Evolutionary conservation across 2,113 vertebrate genomes (phyloP), one percentile per base, ranked within the genome.

Genomic region (Fulmarus glacialis): DNA sequence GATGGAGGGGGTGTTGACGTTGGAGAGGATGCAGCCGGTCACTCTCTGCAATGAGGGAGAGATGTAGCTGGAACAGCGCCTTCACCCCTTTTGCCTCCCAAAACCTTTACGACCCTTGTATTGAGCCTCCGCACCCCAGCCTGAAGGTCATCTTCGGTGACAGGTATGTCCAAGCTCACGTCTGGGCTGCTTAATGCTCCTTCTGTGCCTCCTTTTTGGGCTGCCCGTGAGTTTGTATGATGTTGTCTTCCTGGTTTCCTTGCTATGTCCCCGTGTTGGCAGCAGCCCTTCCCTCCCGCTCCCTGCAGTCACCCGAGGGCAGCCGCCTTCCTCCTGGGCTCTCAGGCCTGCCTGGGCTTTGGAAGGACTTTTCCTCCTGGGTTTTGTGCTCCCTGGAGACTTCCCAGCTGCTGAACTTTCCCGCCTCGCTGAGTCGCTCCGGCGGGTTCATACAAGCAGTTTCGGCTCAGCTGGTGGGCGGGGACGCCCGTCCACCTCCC

Each of bases 11-110:
- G 99, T 99, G 98, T 99, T 99, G 95, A 99, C 99, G 0, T 99
- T 99, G 91, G 99, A 99, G 71, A 99, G 99, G 95, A 99, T 99
- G 79, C 99, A 99, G 89, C 99, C 99, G 18, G 99, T 99, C 97
- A 99, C 99, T 97, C 99, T 99, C 99, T 99, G 96, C 30, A 93
- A 34, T 52, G 30, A 87, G 60, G 90, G 64, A 59, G 48, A 95
- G 89, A 42, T 32, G 55, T 1, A 58, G 56, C 60, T 79, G 86
- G 66, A 63, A 53, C 8, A 43, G 19, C 22, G 5, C 26, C 55
- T 47, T 87, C 34, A 60, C 8, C 47, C 15, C 36, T 78, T 21
- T 14, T 73, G 8, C 40, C 17, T 59, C 11, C 3, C n/a, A 18
- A 68, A 74, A 72, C 18, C 5, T 87, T 88, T 59, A 27, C 1